Conservation (phyloP, 2,888 invertebrate species). For the Lasioglossum villosulum region DNA sequence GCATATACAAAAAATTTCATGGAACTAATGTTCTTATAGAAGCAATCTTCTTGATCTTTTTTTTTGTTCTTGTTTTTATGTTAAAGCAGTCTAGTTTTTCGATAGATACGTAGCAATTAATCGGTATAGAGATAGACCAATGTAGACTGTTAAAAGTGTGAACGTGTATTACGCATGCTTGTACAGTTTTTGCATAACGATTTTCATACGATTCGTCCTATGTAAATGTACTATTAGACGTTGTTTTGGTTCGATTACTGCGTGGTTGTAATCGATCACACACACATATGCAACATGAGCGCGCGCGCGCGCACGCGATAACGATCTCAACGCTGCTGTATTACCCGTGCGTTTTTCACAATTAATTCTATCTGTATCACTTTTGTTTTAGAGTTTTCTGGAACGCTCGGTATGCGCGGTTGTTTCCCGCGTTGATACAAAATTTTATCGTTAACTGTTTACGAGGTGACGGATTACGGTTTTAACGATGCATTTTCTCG, state of each 20-base stretch:
- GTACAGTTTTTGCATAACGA: conserved; percentile 17
- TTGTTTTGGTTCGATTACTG: background rate
- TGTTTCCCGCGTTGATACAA: conserved; percentile 1
- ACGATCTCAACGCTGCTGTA: background rate
- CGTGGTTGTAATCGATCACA: background rate
- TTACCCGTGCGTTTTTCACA: conserved; percentile 9
- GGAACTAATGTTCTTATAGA: background rate
- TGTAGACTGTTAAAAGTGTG: conserved; percentile 7
- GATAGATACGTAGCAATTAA: conserved; percentile 1
- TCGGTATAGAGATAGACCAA: background rate
- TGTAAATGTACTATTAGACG: conserved; percentile 12
- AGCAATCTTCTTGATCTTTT: background rate
- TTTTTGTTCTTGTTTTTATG: background rate
- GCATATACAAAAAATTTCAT: conserved; percentile 10
- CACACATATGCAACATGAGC: background rate
- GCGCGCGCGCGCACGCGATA: too few species aligned
- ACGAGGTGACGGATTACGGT: background rate
- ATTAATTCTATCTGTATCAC: background rate
- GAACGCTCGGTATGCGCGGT: background rate
- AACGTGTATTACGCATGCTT: conserved; percentile 21
- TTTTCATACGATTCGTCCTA: conserved; percentile 13
- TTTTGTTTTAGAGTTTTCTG: background rate
- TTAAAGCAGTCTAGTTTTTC: conserved; percentile 15
- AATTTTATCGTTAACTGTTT: conserved; percentile 3
- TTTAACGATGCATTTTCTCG: conserved; percentile 3